phyloP scores from a whole-genome alignment of 2,888 invertebrate species.

The Eubasilissa splendida region DNA sequence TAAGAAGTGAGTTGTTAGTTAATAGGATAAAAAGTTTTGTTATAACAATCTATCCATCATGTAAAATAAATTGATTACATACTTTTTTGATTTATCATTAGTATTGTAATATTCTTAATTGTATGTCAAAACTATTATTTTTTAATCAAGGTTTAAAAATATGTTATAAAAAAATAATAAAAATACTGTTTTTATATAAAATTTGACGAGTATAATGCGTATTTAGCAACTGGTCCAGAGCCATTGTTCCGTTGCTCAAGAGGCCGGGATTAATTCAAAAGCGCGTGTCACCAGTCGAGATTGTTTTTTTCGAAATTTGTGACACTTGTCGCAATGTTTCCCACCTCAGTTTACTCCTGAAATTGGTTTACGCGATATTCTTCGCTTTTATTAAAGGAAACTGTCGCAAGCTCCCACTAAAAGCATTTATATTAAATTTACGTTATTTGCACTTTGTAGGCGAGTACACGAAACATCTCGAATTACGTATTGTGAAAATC shows the following conservation, averaged over 20 bases:
- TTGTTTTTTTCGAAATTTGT: slow-evolving; percentile 15
- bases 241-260: slow-evolving; percentile 13
- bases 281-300: background rate
- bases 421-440: background rate
- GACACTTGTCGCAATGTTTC: slow-evolving; percentile 35
- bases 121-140: no score
- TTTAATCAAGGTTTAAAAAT: background rate
- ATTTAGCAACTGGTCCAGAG: slow-evolving; percentile 7
- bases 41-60: no score
- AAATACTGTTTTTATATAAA: background rate
- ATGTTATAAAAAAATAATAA: background rate
- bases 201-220: background rate
- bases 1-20: no score
- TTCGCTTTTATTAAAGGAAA: slow-evolving; percentile 31
- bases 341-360: background rate
- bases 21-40: no score
- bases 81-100: no score
- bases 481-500: slow-evolving; percentile 42
- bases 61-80: no score
- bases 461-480: slow-evolving; percentile 16
- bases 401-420: slow-evolving; percentile 13
- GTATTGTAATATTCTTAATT: no score
- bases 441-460: slow-evolving; percentile 35
- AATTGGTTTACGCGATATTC: slow-evolving; percentile 38
- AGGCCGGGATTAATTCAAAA: slow-evolving; percentile 1